A percentile compares a stretch with the other conserved stretches of the same genome.
These are phyloP conservation scores for Scyliorhinus canicula DNA, from an alignment of 2,797 vertebrate species.

Conservation along the genomic window DNA sequence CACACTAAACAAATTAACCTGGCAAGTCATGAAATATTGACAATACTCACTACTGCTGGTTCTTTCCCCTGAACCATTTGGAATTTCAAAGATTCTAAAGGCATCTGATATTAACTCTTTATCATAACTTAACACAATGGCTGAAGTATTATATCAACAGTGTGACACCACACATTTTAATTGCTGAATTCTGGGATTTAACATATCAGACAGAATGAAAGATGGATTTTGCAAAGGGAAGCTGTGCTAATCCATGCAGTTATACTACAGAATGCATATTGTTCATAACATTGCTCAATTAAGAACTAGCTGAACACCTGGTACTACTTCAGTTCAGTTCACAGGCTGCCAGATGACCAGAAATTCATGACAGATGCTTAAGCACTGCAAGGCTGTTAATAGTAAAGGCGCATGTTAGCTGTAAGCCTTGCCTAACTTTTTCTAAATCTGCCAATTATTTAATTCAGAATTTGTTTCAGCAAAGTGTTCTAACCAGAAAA, in stretches of 20 bases:
- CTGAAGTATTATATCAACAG: conserved; percentile 43
- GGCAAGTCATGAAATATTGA: neutral
- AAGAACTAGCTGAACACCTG: conserved; percentile 66
- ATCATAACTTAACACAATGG: neutral
- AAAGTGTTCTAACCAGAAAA: conserved; percentile 40
- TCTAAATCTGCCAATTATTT: conserved; percentile 56
- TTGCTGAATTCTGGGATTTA: conserved; percentile 55
- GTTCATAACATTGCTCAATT: conserved; percentile 65
- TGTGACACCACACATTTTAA: conserved; percentile 47
- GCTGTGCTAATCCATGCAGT: conserved; percentile 60
- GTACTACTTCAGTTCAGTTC: conserved; percentile 67
- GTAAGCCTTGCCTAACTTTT: conserved; percentile 54
- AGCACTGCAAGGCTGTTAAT: conserved; percentile 59
- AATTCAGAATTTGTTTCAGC: conserved; percentile 53
- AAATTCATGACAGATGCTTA: conserved; percentile 66
- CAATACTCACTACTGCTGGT: neutral
- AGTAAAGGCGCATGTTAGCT: conserved; percentile 59
- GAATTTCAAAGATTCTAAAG: neutral
- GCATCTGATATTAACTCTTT: neutral
- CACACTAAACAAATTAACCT: neutral
- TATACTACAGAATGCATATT: conserved; percentile 62
- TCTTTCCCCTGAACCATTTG: neutral
- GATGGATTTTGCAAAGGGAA: conserved; percentile 58
- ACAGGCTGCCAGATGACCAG: conserved; percentile 66
- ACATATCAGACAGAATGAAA: conserved; percentile 53